Base-by-base conservation (phyloP, 2,888 invertebrate species). In the Andrena minutula region DNA sequence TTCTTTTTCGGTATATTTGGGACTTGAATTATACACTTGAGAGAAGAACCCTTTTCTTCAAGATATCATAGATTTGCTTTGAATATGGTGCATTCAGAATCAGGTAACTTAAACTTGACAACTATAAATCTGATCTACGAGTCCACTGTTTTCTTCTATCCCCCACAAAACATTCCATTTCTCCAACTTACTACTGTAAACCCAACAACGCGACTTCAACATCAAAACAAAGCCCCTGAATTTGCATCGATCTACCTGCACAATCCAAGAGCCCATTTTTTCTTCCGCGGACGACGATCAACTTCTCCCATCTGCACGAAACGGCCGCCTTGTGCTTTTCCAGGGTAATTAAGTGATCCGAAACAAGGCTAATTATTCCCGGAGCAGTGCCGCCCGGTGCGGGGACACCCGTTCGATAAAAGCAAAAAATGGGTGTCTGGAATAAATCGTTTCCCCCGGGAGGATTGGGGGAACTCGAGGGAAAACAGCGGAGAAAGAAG, bases 341-440 rank as follows among this genome's bases (percentile, higher is more conserved):
- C 53, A n/a, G 16, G 49, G 41, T 68, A 78, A 83, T 83, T 74
- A 82, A 82, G n/a, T 53, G 60, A 26, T 20, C 30, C 64, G 75
- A 41, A 66, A 78, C 68, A 58, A n/a, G 47, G 63, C 16, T 74
- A 71, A 78, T 83, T 77, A 74, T 68, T 74, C 30, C 56, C 6
- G 23, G 23, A 23, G 35, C 20, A 20, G 71, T 49, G 61, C 60
- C 1, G 16, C 60, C 10, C 35, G 26, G 20, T 28, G 28, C 28
- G 53, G 26, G 23, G 20, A 30, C 8, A 51, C 51, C 20, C 16
- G 30, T 20, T 47, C 35, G 58, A 26, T n/a, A 23, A 23, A 3
- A 20, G 32, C 61, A 51, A 65, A 28, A 35, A 75, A 30, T 4
- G 41, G 41, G 41, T 41, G 41, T 41, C 12, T 41, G 41, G 41